Base-by-base conservation (phyloP, 2,888 invertebrate species). In the Corbicula japonica region DNA sequence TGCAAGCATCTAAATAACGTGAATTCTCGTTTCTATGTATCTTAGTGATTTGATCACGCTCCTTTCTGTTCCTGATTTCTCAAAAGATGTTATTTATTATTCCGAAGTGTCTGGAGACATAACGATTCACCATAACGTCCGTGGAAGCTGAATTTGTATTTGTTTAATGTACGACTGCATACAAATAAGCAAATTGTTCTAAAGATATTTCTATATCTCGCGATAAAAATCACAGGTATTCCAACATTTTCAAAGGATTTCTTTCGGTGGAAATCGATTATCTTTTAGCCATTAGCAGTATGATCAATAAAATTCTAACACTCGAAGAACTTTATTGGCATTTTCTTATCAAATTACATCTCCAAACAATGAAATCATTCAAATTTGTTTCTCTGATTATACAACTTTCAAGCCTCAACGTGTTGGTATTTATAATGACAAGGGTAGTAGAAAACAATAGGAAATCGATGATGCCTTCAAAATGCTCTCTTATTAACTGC, bases 311-410 rank as follows among this genome's bases (percentile, higher is more conserved):
- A 54, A 32, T 32, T 30, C 54, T 15, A 2, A 54, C 54, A 54
- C 28, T 28, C 28, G n/a, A n/a, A n/a, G n/a, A n/a, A n/a, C n/a
- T n/a, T n/a, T n/a, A n/a, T n/a, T n/a, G n/a, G n/a, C 28, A 54
- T 30, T 32, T 54, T 32, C 32, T 54, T 32, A 54, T 30, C 15
- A 18, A 54, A 30, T 32, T 18, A 32, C 32, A 30, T 28, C n/a
- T 54, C 54, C 30, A 54, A 54, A 54, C 54, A 54, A 54, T 30
- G 15, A 30, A 5, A 32, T 23, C 30, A n/a, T n/a, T n/a, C n/a
- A n/a, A n/a, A n/a, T 54, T 54, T 50, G 3, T 54, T 32, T 12
- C 30, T 54, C 15, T 30, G 1, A 54, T 32, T 12, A 6, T 32
- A 18, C 15, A 30, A 3, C 15, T 28, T 30, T 54, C 54, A 30